These are phyloP conservation scores for Sesamia inferens DNA, from an alignment of 2,888 invertebrate genomes.

Conservation along the genomic window DNA sequence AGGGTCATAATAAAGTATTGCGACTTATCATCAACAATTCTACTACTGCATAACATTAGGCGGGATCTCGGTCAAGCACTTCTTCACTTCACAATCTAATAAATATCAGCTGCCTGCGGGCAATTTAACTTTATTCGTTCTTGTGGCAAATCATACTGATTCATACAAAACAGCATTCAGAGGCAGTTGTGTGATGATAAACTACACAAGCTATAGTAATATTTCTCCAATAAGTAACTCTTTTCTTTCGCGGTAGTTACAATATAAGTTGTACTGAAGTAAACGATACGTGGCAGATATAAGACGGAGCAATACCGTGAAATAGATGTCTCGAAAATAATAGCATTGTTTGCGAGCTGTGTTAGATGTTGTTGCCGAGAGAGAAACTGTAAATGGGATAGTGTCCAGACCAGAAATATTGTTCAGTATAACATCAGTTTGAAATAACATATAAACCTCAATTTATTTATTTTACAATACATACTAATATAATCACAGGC, in stretches of 20 bases:
- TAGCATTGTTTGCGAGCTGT: conserved; percentile 23
- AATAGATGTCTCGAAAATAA: conserved; percentile 33
- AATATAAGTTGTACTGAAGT: conserved; percentile 8
- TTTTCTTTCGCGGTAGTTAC: neutral
- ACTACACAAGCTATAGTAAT: neutral
- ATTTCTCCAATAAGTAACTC: neutral
- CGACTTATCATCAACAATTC: no score
- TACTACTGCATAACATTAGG: no score
- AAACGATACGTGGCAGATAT: conserved; percentile 7
- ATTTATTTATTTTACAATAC: no score
- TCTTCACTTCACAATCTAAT: no score
- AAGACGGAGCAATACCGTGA: conserved; percentile 22
- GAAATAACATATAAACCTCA: neutral
- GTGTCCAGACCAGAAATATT: neutral
- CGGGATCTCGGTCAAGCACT: no score
- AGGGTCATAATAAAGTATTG: no score
- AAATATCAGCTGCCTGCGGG: no score
- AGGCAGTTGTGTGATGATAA: neutral
- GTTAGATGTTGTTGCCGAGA: neutral
- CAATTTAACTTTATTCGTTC: no score
- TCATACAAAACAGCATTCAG: no score
- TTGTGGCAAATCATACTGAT: no score
- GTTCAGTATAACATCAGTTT: neutral
- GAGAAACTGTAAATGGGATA: neutral
- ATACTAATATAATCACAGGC: no score